Evolutionary conservation across 2,797 vertebrate genomes (phyloP).

Genomic region (Spatula versicolor): DNA sequence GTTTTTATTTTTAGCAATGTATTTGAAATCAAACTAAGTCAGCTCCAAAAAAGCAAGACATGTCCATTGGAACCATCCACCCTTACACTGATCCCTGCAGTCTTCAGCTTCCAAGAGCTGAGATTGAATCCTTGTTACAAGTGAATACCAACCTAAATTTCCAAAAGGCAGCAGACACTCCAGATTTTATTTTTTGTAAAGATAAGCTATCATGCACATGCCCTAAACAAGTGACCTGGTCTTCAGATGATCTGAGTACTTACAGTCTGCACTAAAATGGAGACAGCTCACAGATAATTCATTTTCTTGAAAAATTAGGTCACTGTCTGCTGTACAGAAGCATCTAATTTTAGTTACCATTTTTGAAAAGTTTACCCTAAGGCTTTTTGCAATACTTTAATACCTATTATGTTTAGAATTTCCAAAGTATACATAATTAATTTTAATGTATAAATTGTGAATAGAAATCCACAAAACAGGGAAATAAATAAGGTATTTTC

Average conservation of each 20-base stretch:
- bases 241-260: not conserved
- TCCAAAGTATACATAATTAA: not conserved
- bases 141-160: not conserved
- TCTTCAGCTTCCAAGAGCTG: not conserved
- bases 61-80: not conserved
- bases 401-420: not conserved
- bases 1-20: not conserved
- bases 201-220: not conserved
- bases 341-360: not conserved
- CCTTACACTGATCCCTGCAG: not conserved
- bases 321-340: not conserved
- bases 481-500: not conserved
- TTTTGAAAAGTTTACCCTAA: not conserved
- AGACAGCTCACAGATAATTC: not conserved
- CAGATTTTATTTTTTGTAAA: not conserved
- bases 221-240: not conserved
- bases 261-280: not conserved
- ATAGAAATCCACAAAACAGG: not conserved
- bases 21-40: not conserved
- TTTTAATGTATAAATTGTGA: not conserved
- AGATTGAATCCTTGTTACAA: not conserved
- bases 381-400: not conserved
- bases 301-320: not conserved
- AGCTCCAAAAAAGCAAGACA: not conserved
- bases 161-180: not conserved